These are phyloP conservation scores for Tympanoctomys barrerae DNA, from an alignment of 2,797 vertebrate species.

Conservation along the genomic window DNA sequence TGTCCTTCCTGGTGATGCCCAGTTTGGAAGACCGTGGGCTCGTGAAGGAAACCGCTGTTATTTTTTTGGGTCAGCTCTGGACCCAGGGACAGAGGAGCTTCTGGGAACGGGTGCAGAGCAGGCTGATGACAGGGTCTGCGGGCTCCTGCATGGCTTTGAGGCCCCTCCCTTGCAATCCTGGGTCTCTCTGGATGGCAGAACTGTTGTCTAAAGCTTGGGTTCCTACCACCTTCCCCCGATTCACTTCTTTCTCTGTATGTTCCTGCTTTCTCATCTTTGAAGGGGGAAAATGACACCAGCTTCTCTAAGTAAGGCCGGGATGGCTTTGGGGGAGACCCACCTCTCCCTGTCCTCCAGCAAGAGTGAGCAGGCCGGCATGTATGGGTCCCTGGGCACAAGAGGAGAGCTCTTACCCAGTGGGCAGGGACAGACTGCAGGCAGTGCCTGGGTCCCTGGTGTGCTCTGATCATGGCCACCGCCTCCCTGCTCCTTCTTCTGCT, in stretches of 20 bases:
- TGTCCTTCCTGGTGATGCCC: background rate
- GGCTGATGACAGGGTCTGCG: background rate
- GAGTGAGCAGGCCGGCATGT: background rate
- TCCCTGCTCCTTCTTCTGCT: background rate
- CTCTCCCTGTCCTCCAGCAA: background rate
- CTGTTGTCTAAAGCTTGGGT: background rate
- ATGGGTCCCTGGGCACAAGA: background rate
- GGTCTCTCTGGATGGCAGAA: background rate
- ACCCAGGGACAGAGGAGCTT: background rate
- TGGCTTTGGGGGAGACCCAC: background rate
- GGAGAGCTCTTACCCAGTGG: background rate
- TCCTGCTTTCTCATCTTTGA: background rate
- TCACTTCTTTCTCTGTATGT: background rate
- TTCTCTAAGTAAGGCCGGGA: background rate
- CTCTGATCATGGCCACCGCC: accelerated
- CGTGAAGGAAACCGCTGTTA: background rate
- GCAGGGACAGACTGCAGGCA: background rate
- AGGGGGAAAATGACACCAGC: background rate
- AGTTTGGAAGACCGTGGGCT: background rate
- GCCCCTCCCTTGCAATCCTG: background rate
- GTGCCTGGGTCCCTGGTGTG: background rate
- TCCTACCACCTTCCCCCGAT: background rate
- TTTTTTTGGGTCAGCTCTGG: background rate
- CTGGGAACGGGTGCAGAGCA: background rate
- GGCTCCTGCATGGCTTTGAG: background rate